A percentile compares a stretch with the other conserved stretches of the same genome.
phyloP scores from a whole-genome alignment of 1,140 invertebrate species.

The Drosophila willistoni region DNA sequence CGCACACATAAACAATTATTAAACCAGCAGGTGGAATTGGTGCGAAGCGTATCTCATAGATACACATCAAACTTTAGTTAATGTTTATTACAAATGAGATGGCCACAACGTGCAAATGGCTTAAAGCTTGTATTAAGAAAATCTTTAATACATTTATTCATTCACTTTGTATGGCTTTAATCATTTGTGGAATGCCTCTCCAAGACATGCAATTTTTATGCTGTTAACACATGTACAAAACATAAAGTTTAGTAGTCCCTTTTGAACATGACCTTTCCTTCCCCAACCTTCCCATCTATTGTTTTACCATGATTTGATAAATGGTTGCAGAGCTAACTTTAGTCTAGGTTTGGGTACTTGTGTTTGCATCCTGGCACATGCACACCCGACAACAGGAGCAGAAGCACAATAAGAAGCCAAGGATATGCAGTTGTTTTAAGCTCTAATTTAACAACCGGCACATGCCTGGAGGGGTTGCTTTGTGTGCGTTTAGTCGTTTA shows the following conservation, averaged over 20 bases:
- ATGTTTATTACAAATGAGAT: slow-evolving; percentile 12
- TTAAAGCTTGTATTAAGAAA: background rate
- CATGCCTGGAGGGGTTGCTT: slow-evolving; percentile 12
- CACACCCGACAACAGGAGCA: no score
- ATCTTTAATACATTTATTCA: background rate
- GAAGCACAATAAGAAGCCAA: background rate
- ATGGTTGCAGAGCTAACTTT: slow-evolving; percentile 47
- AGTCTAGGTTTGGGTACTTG: slow-evolving; percentile 19
- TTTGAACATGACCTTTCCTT: slow-evolving; percentile 52
- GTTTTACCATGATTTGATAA: slow-evolving; percentile 67
- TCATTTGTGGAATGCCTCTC: background rate
- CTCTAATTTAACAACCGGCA: slow-evolving; percentile 20
- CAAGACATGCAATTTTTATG: slow-evolving; percentile 34
- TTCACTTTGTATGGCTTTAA: background rate
- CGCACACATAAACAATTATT: slow-evolving; percentile 21
- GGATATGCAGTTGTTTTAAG: slow-evolving; percentile 5
- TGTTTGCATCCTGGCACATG: slow-evolving; percentile 22
- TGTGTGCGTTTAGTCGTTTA: background rate
- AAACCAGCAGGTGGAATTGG: background rate
- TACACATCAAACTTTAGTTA: slow-evolving; percentile 1
- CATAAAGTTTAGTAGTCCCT: slow-evolving; percentile 50
- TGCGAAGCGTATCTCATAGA: background rate
- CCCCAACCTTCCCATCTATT: slow-evolving; percentile 22
- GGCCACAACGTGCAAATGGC: background rate
- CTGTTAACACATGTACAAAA: slow-evolving; percentile 71